Conservation (phyloP, 1,140 invertebrate species). For the Campodea augens region DNA sequence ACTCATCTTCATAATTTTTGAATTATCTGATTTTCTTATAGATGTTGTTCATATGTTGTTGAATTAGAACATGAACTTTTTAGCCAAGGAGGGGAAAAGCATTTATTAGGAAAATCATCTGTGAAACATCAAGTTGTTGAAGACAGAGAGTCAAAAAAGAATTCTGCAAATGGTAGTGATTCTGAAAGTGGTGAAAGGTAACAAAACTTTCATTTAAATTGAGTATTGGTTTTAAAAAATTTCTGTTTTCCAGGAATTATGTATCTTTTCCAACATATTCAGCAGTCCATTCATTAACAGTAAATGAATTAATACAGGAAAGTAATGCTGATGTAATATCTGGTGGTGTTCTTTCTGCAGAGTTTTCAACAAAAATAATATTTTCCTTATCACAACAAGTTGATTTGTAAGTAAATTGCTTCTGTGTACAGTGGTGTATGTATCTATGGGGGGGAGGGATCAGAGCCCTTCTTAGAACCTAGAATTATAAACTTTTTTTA, state of each 20-base stretch:
- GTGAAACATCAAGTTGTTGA: too few relatives aligned
- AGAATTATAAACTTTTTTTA: too few relatives aligned
- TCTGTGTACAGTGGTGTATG: too few relatives aligned
- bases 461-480: too few relatives aligned
- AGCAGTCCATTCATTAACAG: constrained; percentile 24
- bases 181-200: too few relatives aligned
- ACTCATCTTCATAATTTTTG: too few relatives aligned
- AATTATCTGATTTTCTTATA: constrained; percentile 16
- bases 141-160: too few relatives aligned
- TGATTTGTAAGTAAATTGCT: constrained; percentile 32
- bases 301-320: constrained; percentile 42
- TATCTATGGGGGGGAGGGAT: too few relatives aligned
- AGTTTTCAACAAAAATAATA: constrained; percentile 65
- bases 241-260: background rate
- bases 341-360: constrained; percentile 51
- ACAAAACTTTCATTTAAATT: too few relatives aligned
- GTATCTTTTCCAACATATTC: background rate
- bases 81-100: constrained; percentile 36
- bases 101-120: constrained; percentile 16
- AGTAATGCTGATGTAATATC: constrained; percentile 37
- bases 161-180: too few relatives aligned
- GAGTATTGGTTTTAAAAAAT: background rate
- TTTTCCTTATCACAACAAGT: constrained; percentile 70
- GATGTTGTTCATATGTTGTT: constrained; percentile 70
- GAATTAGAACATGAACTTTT: constrained; percentile 73